Base-by-base conservation (phyloP, 1,140 invertebrate species). In the Conus betulinus region DNA sequence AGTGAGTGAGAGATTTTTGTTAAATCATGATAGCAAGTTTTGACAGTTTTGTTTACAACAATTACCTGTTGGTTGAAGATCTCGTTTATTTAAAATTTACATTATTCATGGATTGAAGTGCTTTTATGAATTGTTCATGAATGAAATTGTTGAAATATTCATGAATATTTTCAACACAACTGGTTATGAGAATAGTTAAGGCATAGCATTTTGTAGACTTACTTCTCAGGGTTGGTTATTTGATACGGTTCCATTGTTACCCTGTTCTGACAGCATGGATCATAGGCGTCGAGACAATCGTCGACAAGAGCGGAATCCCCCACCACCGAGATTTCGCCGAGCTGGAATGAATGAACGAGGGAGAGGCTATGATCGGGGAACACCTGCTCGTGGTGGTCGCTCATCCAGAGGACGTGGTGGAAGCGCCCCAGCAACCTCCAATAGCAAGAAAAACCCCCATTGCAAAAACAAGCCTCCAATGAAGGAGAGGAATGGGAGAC, bases 401-500 rank as follows among this genome's bases (percentile, higher is more conserved):
- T 63, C 90, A 10, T 81, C 90, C 17, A 88, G 94, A 87, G 94
- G 94, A 53, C 90, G 94, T 86, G 92, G 94, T 85, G 91, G 91
- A 76, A 92, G 90, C 88, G 87, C 90, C 53, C 90, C 92, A 53
- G 88, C 92, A 52, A 89, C 81, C 71, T 87, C 82, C 39, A 74
- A 78, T 53, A 86, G 53, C 84, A 94, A 93, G 90, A 92, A 91
- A 87, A 91, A 87, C 94, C 94, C 79, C 92, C 91, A 23, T 90
- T 95, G 52, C 93, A 91, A n/a, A 95, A 95, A 91, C 93, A 95
- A 89, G 94, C 95, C 60, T 95, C 95, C 23, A 96, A 96, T 90
- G 96, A 96, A 84, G 96, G 96, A 86, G 96, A 96, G 88, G 96
- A 96, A 88, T 96, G 96, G 96, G 96, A 96, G 92, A 96, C 96